Conservation (phyloP, 1,140 invertebrate genomes). For the Saccostrea glomerata region DNA sequence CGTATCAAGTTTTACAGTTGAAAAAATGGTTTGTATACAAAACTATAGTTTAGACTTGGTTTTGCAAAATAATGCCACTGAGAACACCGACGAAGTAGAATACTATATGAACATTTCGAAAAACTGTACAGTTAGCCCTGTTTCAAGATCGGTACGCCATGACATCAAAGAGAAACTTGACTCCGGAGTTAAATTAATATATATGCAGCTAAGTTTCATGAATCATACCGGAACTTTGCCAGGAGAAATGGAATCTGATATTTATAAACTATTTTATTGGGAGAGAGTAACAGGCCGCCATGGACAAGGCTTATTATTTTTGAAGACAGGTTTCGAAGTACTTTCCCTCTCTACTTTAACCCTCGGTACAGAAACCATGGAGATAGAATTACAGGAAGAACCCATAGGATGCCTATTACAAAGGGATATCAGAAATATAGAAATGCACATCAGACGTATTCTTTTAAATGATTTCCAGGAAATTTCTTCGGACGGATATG, state of each 20-base stretch:
- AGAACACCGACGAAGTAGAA: not conserved
- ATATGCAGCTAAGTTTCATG: not conserved
- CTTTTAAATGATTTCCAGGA: not conserved
- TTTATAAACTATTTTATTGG: not conserved
- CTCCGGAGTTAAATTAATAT: not conserved
- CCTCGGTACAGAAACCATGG: not conserved
- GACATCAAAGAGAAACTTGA: not conserved
- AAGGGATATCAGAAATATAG: not conserved
- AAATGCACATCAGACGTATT: not conserved
- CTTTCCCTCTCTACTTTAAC: not conserved
- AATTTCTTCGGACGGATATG: not conserved
- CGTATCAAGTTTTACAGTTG: not conserved
- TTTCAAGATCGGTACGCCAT: not conserved
- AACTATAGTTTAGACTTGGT: not conserved
- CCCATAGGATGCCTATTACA: not conserved
- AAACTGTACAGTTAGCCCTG: not conserved
- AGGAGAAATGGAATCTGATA: not conserved
- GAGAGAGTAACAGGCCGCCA: not conserved
- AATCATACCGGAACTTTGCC: not conserved
- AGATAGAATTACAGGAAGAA: not conserved
- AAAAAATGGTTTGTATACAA: not conserved
- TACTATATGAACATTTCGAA: not conserved
- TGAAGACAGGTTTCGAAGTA: not conserved
- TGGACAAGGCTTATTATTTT: not conserved
- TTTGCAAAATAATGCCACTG: not conserved